Percentiles rank a stretch among this genome's conserved stretches.
phyloP scores from a whole-genome alignment of 2,797 vertebrate genomes.

The Pelodytes ibericus region DNA sequence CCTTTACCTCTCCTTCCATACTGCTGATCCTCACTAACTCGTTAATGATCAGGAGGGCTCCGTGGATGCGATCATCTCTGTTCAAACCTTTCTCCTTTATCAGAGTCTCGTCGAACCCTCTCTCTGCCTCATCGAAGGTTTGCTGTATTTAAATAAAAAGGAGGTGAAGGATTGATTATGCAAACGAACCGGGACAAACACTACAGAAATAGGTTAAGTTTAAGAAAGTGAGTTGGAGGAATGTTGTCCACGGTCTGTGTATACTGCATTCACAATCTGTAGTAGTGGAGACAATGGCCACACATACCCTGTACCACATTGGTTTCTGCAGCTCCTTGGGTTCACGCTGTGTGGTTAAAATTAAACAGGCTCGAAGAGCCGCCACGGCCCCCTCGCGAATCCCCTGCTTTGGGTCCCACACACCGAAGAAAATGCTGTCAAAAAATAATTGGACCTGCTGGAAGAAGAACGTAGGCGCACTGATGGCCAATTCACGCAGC shows the following conservation, averaged over 20 bases:
- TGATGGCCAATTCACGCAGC: slow-evolving; percentile 92
- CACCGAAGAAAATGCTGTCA: slow-evolving; percentile 95
- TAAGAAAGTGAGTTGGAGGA: too few relatives aligned
- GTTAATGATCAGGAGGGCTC: slow-evolving; percentile 93
- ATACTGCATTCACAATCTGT: too few relatives aligned
- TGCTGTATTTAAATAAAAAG: slow-evolving; percentile 75
- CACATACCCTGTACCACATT: slow-evolving; percentile 98
- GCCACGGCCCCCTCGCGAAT: slow-evolving; percentile 95
- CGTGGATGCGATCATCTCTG: slow-evolving; percentile 93
- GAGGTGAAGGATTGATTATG: too few relatives aligned
- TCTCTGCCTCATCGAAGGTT: slow-evolving; percentile 96
- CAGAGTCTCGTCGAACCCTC: slow-evolving; percentile 94
- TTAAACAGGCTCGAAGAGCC: slow-evolving; percentile 91
- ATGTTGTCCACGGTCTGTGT: too few relatives aligned
- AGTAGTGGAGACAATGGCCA: too few relatives aligned
- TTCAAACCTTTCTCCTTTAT: slow-evolving; percentile 98
- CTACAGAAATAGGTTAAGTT: too few relatives aligned
- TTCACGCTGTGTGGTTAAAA: slow-evolving; percentile 95
- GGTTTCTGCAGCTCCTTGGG: slow-evolving; percentile 99
- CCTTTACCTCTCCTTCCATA: slow-evolving; percentile 97
- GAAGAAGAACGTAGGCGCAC: slow-evolving; percentile 98
- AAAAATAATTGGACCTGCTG: slow-evolving; percentile 99
- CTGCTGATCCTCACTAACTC: slow-evolving; percentile 98
- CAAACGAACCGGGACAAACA: too few relatives aligned
- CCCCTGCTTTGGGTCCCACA: slow-evolving; percentile 98